Base-by-base conservation (phyloP, 2,888 invertebrate species). In the Elegia similella region DNA sequence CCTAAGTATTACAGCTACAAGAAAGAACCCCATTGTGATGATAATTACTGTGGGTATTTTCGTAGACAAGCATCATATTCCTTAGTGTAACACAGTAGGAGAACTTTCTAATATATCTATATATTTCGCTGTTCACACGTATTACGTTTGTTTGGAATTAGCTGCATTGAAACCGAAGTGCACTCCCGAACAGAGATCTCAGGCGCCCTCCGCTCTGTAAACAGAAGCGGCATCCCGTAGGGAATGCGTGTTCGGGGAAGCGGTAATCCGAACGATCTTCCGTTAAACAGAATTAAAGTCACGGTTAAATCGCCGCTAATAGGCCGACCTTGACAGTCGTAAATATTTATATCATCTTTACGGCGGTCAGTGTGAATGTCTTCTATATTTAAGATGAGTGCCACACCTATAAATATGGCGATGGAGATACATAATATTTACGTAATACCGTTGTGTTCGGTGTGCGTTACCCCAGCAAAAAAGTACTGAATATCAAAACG, bases 301-400 rank as follows among this genome's bases (percentile, higher is more conserved):
- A 57, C 71, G 62, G 68, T 76, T 79, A 80, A 79, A 78, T 73
- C 68, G 65, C 64, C 74, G 65, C 78, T 81, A 79, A 78, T 80
- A 79, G 76, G 62, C 59, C 68, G 73, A 77, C 86, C 86, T 86
- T 87, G 86, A 76, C 76, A 78, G 69, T 77, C 70, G 73, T 81
- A 82, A 84, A 83, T 78, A 82, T 84, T 82, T 84, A 80, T 79
- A 82, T 75, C 79, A 67, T 69, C 70, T 74, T 75, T 74, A 79
- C 78, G 78, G 75, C 78, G 81, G 75, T 80, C 81, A 82, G 76
- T 82, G 83, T 85, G 82, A 85, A 85, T 84, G 82, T 80, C 82
- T 84, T 84, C 82, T 79, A 79, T 75, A 74, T 81, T 73, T 79
- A 76, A 42, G 38, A 54, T 13, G 47, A 46, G 30, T 56, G 47